These are phyloP conservation scores for Mylabris phalerata DNA, from an alignment of 1,140 invertebrate genomes.

Conservation along the genomic window DNA sequence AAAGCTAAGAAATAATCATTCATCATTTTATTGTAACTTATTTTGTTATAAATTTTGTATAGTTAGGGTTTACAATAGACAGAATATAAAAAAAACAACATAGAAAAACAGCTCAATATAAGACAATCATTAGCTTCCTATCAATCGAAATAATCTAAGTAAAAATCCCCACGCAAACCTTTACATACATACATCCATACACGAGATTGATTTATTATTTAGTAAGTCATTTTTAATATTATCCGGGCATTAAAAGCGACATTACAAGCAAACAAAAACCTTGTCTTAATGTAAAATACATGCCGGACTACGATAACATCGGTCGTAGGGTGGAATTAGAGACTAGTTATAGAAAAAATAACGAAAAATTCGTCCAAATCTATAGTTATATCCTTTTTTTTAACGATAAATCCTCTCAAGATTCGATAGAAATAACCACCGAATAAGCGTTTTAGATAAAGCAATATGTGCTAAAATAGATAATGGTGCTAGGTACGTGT, in stretches of 20 bases:
- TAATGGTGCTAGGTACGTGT: too few species aligned
- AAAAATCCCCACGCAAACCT: conserved; percentile 22
- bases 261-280: conserved; percentile 24
- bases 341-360: too few species aligned
- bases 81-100: too few species aligned
- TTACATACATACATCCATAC: not conserved
- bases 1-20: not conserved
- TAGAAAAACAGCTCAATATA: not conserved
- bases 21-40: too few species aligned
- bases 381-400: too few species aligned
- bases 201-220: conserved; percentile 32
- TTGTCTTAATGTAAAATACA: conserved; percentile 31
- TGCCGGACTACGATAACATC: conserved; percentile 17
- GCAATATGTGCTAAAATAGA: too few species aligned
- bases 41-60: too few species aligned
- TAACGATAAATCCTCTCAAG: too few species aligned
- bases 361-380: too few species aligned
- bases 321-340: not conserved
- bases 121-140: conserved; percentile 23
- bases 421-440: too few species aligned
- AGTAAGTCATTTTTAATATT: conserved; percentile 31
- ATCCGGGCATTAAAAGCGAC: conserved; percentile 27
- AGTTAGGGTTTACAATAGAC: too few species aligned
- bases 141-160: conserved; percentile 18
- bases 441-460: too few species aligned